Conservation (phyloP, 2,888 invertebrate species). For the Rhyacophila evoluta region DNA sequence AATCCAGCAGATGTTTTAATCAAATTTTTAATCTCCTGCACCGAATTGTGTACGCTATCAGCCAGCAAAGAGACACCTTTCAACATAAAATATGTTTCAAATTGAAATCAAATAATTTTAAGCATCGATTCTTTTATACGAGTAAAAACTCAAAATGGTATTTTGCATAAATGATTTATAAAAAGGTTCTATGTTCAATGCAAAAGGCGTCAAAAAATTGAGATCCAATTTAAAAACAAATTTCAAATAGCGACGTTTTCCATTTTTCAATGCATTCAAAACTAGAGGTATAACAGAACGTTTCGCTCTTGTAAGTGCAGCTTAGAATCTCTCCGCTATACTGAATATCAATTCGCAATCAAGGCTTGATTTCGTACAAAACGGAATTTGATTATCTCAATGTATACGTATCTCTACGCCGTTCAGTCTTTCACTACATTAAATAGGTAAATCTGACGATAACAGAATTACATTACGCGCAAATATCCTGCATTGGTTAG, state of each 20-base stretch:
- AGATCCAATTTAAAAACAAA: background rate
- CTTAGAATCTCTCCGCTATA: background rate
- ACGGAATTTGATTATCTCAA: constrained; percentile 26
- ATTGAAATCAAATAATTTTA: too few relatives aligned
- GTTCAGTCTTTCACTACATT: background rate
- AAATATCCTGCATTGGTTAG: too few relatives aligned
- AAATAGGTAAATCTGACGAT: background rate
- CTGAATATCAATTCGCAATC: constrained; percentile 34
- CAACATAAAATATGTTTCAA: too few relatives aligned
- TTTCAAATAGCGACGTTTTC: background rate
- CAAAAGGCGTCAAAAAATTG: background rate
- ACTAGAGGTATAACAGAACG: background rate
- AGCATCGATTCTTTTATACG: too few relatives aligned
- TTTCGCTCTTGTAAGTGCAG: background rate
- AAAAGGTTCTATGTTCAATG: too few relatives aligned
- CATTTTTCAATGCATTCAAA: background rate
- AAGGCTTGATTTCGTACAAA: constrained; percentile 27
- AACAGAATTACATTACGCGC: too few relatives aligned
- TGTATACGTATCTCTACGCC: background rate
- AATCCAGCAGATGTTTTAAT: too few relatives aligned
- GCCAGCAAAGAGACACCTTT: too few relatives aligned
- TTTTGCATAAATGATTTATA: too few relatives aligned
- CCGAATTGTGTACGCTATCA: too few relatives aligned
- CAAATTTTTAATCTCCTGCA: too few relatives aligned
- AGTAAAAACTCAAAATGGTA: too few relatives aligned